Evolutionary conservation across 2,888 invertebrate genomes (phyloP).

Genomic region (Carabus problematicus): DNA sequence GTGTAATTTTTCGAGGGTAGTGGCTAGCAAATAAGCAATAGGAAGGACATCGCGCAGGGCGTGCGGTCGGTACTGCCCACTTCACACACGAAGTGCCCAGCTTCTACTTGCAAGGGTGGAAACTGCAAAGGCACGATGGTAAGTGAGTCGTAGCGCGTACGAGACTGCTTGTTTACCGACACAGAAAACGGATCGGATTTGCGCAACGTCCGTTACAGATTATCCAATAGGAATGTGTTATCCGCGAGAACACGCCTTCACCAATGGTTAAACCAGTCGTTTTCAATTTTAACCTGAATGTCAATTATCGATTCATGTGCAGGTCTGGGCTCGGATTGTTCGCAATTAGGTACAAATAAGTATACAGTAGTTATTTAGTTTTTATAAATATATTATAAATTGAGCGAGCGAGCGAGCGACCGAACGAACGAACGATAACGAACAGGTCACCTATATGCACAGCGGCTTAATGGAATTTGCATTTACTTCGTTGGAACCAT

Average conservation of each 20-base stretch:
- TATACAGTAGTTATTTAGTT: no score
- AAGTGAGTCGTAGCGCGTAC: constrained; percentile 6
- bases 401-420: no score
- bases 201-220: constrained; percentile 56
- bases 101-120: constrained; percentile 2
- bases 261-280: constrained; percentile 27
- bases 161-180: constrained; percentile 10
- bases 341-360: no score
- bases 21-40: no score
- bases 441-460: no score
- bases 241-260: constrained; percentile 36
- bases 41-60: not conserved
- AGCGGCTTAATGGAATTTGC: no score
- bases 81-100: constrained; percentile 18
- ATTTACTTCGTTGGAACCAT: no score
- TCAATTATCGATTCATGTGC: constrained; percentile 5
- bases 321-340: not conserved
- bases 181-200: constrained; percentile 53
- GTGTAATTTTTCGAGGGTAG: no score
- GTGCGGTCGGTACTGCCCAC: constrained; percentile 17
- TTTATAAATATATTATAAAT: no score
- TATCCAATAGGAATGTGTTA: constrained; percentile 59
- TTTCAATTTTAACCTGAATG: constrained; percentile 13
- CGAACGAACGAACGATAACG: no score
- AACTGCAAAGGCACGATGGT: not conserved